Conservation (phyloP, 2,113 vertebrate species). For the Orientallactaga bullata region DNA sequence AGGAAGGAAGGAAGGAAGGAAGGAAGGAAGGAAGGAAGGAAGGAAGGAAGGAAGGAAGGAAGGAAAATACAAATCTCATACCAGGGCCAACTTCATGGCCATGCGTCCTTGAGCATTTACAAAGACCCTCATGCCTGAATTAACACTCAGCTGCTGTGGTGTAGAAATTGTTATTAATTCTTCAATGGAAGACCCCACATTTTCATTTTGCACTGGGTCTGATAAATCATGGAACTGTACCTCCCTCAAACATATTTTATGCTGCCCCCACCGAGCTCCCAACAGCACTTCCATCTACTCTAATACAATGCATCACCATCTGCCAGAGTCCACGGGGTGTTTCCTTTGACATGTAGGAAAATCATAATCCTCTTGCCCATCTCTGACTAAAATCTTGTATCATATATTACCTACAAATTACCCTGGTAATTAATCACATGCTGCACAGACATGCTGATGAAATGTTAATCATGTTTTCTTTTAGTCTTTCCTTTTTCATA, state of each 20-base stretch:
- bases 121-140: not conserved
- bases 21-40: too few relatives aligned
- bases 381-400: not conserved
- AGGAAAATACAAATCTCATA: not conserved
- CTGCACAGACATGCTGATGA: not conserved
- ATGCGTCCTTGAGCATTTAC: not conserved
- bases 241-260: not conserved
- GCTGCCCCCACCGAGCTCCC: not conserved
- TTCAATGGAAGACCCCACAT: not conserved
- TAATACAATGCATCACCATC: not conserved
- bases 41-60: too few relatives aligned
- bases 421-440: not conserved
- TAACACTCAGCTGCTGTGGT: not conserved
- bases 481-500: conserved; percentile 24
- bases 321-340: too few relatives aligned
- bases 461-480: conserved; percentile 52
- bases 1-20: too few relatives aligned
- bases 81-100: not conserved
- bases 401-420: conserved; percentile 26
- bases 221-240: not conserved
- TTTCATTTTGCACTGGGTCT: not conserved
- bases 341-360: not conserved
- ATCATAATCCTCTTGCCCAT: not conserved
- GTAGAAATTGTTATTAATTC: not conserved
- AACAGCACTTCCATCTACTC: not conserved